Conservation (phyloP, 2,113 vertebrate species). For the Hyperopisus bebe region DNA sequence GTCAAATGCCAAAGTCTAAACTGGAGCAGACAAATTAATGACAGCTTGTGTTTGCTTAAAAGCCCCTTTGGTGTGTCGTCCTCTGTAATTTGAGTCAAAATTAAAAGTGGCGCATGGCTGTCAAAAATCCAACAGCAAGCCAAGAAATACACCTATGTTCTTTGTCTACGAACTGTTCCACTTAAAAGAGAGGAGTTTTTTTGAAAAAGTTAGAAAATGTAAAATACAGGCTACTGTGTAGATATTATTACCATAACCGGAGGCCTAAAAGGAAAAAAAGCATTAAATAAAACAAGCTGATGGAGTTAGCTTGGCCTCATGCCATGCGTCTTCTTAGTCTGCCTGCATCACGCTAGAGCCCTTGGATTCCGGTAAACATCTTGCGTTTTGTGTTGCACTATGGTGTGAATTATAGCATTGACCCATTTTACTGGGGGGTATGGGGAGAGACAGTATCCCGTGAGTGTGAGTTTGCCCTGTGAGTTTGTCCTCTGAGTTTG, state of each 20-base stretch:
- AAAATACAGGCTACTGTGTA: not conserved
- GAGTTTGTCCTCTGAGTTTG: not conserved
- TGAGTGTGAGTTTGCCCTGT: not conserved
- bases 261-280: not conserved
- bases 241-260: not conserved
- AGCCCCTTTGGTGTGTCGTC: not conserved
- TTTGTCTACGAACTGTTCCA: not conserved
- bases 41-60: conserved; percentile 3
- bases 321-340: not conserved
- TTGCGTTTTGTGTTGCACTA: not conserved
- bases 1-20: not conserved
- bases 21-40: conserved; percentile 11
- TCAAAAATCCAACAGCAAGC: not conserved
- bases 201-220: not conserved
- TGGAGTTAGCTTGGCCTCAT: not conserved
- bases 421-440: not conserved
- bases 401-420: not conserved
- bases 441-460: not conserved
- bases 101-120: not conserved
- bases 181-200: not conserved
- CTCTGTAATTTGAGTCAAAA: not conserved
- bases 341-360: not conserved
- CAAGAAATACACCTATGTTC: not conserved
- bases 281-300: not conserved
- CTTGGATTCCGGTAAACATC: not conserved